Conservation (phyloP, 2,888 invertebrate genomes). For the Archips crataeganus region DNA sequence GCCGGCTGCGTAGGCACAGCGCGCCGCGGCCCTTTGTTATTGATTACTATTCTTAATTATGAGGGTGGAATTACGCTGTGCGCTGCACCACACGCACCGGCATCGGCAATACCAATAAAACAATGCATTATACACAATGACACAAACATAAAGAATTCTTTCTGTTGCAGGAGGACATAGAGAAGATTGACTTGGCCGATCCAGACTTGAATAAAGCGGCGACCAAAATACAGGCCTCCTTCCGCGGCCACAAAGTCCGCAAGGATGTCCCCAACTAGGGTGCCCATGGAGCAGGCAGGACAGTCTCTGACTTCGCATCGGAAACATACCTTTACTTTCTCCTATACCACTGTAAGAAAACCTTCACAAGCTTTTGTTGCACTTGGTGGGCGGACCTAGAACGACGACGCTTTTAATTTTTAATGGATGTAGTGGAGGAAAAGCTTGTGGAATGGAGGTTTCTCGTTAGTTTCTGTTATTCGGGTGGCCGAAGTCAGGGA, state of each 20-base stretch:
- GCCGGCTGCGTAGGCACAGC: no score
- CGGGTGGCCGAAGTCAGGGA: slow-evolving; percentile 36
- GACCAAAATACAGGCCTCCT: slow-evolving; percentile 96
- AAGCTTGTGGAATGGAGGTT: slow-evolving; percentile 27
- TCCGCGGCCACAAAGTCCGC: slow-evolving; percentile 95
- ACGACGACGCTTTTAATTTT: not conserved
- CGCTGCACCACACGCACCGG: no score
- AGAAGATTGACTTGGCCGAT: slow-evolving; percentile 94
- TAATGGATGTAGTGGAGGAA: slow-evolving; percentile 1
- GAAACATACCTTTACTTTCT: slow-evolving; percentile 35
- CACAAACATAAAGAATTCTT: no score
- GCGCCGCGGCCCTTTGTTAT: no score
- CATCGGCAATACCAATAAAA: no score
- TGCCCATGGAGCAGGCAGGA: slow-evolving; percentile 54
- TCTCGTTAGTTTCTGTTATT: slow-evolving; percentile 28
- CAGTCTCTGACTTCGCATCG: slow-evolving; percentile 56
- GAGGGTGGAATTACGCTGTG: no score
- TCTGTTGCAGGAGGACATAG: slow-evolving; percentile 88
- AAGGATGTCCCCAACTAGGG: slow-evolving; percentile 87
- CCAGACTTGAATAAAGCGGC: slow-evolving; percentile 96
- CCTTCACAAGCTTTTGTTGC: slow-evolving; percentile 25
- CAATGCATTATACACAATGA: no score
- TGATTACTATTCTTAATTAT: no score
- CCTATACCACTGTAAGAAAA: slow-evolving; percentile 32
- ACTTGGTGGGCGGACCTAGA: not conserved